A percentile compares a stretch with the other conserved stretches of the same genome.
These are phyloP conservation scores for Sialia sialis DNA, from an alignment of 2,113 vertebrate genomes.

Conservation along the genomic window DNA sequence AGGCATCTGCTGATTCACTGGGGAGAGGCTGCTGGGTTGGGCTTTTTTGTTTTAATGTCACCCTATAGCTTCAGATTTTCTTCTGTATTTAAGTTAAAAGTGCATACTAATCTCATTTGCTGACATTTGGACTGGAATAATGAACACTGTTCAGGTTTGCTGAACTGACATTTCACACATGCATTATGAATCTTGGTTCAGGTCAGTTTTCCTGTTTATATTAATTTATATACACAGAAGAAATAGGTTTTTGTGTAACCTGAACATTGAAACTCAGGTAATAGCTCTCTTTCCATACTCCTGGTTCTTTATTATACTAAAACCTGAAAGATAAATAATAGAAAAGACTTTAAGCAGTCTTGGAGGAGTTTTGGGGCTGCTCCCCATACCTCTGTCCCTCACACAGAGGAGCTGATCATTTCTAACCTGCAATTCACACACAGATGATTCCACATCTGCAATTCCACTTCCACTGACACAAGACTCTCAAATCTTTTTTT, in stretches of 20 bases:
- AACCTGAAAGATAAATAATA: not conserved
- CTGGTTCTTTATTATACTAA: not conserved
- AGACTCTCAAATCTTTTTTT: not conserved
- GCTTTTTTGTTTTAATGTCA: not conserved
- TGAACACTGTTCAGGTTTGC: not conserved
- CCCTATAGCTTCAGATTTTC: not conserved
- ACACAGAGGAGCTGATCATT: not conserved
- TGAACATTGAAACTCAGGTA: not conserved
- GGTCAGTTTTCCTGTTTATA: not conserved
- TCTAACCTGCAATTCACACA: not conserved
- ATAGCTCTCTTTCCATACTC: not conserved
- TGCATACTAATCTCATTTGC: not conserved
- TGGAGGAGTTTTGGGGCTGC: not conserved
- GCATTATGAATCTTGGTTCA: not conserved
- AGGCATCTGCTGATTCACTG: not conserved
- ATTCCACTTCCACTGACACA: not conserved
- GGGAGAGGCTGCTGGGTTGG: not conserved
- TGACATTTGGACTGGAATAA: not conserved
- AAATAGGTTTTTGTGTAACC: not conserved
- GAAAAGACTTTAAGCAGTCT: not conserved
- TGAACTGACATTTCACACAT: not conserved
- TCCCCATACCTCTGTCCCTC: not conserved
- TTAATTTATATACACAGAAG: not conserved
- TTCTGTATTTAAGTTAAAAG: not conserved
- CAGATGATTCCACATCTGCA: not conserved